Conservation (phyloP, 2,113 vertebrate species). For the Hyla sarda region DNA sequence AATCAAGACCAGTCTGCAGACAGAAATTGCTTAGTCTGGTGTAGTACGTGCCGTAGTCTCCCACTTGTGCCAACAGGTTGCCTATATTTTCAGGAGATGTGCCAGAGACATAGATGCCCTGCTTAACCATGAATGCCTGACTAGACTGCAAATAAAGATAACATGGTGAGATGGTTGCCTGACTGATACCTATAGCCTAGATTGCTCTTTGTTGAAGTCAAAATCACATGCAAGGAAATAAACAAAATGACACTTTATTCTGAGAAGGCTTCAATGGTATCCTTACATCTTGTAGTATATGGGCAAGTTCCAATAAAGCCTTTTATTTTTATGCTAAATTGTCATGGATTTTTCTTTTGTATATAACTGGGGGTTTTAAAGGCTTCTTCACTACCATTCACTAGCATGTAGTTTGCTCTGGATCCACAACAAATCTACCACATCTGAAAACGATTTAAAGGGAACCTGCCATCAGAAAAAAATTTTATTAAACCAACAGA, state of each 20-base stretch:
- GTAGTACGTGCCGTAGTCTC: slow-evolving; percentile 90
- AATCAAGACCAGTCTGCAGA: slow-evolving; percentile 79
- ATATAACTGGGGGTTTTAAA: too few relatives aligned
- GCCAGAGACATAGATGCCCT: slow-evolving; percentile 88
- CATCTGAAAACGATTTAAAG: too few relatives aligned
- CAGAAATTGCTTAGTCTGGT: slow-evolving; percentile 89
- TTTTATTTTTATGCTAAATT: too few relatives aligned
- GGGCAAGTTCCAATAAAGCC: too few relatives aligned
- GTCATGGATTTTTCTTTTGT: background rate
- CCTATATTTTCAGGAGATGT: slow-evolving; percentile 89
- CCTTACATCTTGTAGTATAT: background rate
- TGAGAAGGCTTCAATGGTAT: background rate
- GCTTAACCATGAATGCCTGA: slow-evolving; percentile 84
- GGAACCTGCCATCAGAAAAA: too few relatives aligned
- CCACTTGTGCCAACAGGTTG: slow-evolving; percentile 85
- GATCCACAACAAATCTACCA: too few relatives aligned
- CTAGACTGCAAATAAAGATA: slow-evolving; percentile 66
- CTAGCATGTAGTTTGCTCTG: too few relatives aligned
- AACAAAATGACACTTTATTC: too few relatives aligned
- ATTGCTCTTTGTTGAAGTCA: background rate
- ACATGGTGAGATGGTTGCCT: background rate
- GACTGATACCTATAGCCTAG: background rate
- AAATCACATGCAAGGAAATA: too few relatives aligned
- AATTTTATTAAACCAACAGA: too few relatives aligned
- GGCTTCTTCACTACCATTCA: too few relatives aligned